phyloP scores from a whole-genome alignment of 2,113 vertebrate genomes.

The Nycticryphes semicollaris region DNA sequence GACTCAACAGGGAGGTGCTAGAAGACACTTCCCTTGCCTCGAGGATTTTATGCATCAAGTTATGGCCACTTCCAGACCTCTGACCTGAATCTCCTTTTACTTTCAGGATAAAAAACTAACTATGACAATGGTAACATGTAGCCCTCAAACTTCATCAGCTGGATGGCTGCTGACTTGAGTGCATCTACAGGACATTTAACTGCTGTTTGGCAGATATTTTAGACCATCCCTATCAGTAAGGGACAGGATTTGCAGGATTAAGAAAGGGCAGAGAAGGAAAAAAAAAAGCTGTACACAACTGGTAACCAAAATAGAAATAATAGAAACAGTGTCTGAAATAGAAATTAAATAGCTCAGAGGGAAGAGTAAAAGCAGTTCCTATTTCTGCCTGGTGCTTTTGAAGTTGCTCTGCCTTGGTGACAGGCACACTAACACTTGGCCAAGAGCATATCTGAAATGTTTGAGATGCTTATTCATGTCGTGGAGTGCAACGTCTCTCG shows the following conservation, averaged over 20 bases:
- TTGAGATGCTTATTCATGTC: not conserved
- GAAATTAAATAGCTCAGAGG: constrained; percentile 6
- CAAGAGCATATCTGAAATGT: not conserved
- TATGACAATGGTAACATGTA: not conserved
- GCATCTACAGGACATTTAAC: not conserved
- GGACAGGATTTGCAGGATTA: not conserved
- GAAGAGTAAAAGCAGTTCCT: not conserved
- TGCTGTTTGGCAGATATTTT: not conserved
- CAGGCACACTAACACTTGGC: not conserved
- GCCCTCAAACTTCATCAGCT: not conserved
- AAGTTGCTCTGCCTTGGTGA: not conserved
- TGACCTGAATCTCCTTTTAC: not conserved
- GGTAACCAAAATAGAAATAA: not conserved
- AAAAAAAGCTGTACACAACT: not conserved
- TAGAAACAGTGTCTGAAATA: not conserved
- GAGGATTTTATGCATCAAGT: accelerated
- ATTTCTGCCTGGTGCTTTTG: not conserved
- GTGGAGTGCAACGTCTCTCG: not conserved
- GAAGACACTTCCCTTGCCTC: accelerated
- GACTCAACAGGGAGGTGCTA: not conserved
- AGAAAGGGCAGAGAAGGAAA: not conserved
- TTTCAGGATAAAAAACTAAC: not conserved
- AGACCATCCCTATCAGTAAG: not conserved
- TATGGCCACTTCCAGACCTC: not conserved
- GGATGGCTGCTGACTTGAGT: not conserved